Conservation (phyloP, 2,113 vertebrate species). For the Plestiodon gilberti region DNA sequence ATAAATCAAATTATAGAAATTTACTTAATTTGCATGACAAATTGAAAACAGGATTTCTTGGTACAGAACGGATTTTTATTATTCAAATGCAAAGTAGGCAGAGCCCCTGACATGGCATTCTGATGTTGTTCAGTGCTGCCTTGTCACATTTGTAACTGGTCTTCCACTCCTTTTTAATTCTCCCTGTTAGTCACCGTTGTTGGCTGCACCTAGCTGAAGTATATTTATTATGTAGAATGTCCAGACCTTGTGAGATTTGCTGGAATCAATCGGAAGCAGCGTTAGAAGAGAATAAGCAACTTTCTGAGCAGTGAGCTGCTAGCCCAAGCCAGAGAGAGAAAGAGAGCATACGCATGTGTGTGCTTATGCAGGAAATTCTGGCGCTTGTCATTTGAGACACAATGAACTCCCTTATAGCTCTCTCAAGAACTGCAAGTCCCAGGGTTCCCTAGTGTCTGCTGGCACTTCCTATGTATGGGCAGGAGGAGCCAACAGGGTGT, state of each 20-base stretch:
- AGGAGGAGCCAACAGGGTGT: too few species aligned
- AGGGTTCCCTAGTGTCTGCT: too few species aligned
- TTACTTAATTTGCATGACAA: background rate
- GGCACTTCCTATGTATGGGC: too few species aligned
- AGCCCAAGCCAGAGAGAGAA: too few species aligned
- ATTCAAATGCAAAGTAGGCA: too few species aligned
- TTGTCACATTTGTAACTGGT: background rate
- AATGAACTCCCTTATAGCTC: too few species aligned
- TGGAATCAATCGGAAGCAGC: too few species aligned
- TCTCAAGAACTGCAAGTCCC: too few species aligned
- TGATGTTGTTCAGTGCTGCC: background rate
- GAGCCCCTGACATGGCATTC: background rate
- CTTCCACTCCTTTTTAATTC: background rate
- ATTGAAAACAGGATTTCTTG: background rate
- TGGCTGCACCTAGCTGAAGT: background rate
- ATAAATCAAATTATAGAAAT: background rate
- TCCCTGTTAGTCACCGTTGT: background rate
- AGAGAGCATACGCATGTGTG: too few species aligned
- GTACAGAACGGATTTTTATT: background rate
- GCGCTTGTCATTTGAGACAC: too few species aligned
- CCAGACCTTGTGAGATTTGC: too few species aligned
- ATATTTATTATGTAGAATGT: background rate
- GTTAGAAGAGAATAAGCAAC: background rate
- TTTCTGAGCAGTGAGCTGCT: background rate
- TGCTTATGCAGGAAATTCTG: too few species aligned